Base-by-base conservation (phyloP, 2,113 vertebrate species). In the Ictalurus furcatus region DNA sequence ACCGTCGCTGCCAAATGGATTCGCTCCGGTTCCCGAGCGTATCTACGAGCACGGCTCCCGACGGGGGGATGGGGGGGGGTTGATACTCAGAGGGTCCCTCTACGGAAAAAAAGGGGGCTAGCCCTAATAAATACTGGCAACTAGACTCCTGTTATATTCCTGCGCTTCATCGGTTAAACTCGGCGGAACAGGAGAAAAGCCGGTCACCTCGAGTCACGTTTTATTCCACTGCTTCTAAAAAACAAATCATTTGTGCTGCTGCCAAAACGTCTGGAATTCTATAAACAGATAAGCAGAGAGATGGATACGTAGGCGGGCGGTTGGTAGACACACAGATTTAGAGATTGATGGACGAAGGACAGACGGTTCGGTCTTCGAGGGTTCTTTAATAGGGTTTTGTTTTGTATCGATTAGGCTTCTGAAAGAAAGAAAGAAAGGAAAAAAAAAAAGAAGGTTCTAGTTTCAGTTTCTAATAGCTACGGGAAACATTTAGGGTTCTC, bases 31-130 rank as follows among this genome's bases (percentile, higher is more conserved):
- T 80, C 78, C 48, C 21, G 84, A 61, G 69, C 12, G 23, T 88
- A 44, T 81, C 79, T 88, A 78, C 74, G 37, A 28, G 37, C 87
- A 63, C 61, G 30, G 83, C 83, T 85, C 83, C 76, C n/a, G 54
- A 81, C 34, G 44, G 82, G 19, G 73, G 54, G 76, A 85, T 30
- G 40, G 40, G 40, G 2, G 40, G 40, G 40, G 3, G 44, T 48
- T 48, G 44, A 28, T 21, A 19, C 84, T 8, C 1, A 1, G 17
- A 30, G 30, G 80, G 78, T 84, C 65, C 79, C 80, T 56, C n/a
- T 63, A 69, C 14, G 67, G 28, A 37, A 56, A 48, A 6, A 54
- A 17, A 17, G 25, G 48, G 54, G 25, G n/a, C 78, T 54, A 30
- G 25, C 16, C 14, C 8, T 2, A 80, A 14, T 30, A 16, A 30